These are phyloP conservation scores for Mechanitis mazaeus DNA, from an alignment of 2,888 invertebrate species.

Conservation along the genomic window DNA sequence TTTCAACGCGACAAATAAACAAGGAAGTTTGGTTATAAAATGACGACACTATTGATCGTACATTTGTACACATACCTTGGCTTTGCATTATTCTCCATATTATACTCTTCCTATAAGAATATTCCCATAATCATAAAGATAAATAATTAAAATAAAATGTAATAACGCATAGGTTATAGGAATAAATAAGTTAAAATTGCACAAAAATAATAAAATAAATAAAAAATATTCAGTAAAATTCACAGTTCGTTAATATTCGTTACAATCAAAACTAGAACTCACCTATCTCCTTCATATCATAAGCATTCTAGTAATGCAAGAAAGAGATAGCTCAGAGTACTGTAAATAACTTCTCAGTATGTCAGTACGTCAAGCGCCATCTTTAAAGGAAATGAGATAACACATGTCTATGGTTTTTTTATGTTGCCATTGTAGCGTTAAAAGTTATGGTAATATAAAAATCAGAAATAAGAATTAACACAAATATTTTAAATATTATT, in stretches of 20 bases:
- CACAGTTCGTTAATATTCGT: constrained; percentile 74
- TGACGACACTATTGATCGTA: constrained; percentile 69
- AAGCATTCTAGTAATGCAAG: constrained; percentile 20
- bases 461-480: too few species aligned
- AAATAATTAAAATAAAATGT: constrained; percentile 32
- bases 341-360: constrained; percentile 53
- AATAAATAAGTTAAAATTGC: constrained; percentile 47
- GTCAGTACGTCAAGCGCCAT: constrained; percentile 49
- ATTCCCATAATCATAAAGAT: constrained; percentile 34
- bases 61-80: constrained; percentile 59
- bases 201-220: constrained; percentile 55
- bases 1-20: constrained; percentile 21
- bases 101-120: constrained; percentile 34
- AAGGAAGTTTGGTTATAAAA: constrained; percentile 48
- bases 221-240: constrained; percentile 53
- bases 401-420: constrained; percentile 45
- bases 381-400: constrained; percentile 43
- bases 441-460: too few species aligned
- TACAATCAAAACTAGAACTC: constrained; percentile 63
- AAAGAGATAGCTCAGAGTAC: constrained; percentile 47
- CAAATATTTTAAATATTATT: too few species aligned
- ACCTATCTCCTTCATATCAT: constrained; percentile 39
- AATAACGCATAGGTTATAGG: constrained; percentile 35
- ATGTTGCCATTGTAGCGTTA: constrained; percentile 33
- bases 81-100: constrained; percentile 59